Evolutionary conservation across 2,113 vertebrate species (phyloP), one percentile per base, ranked within the genome.

Genomic region (Gadus macrocephalus): DNA sequence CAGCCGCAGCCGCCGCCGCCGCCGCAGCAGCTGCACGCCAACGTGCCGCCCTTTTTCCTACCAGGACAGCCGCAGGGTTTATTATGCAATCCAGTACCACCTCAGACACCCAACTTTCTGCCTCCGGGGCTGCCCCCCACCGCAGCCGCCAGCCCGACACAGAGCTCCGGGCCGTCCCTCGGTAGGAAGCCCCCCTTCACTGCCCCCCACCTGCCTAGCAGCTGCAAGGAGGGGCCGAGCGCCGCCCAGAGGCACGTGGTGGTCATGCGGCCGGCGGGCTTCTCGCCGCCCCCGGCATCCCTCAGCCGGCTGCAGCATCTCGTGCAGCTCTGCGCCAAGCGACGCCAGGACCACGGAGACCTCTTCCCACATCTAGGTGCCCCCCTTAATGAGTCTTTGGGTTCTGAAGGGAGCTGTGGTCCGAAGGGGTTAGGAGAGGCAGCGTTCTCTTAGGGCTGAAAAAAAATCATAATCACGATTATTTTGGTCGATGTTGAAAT

Each of bases 331-430:
- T 98, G 95, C 91, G 89, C 95, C 73, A 92, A 95, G 58, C 95
- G 94, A 78, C 95, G 94, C 72, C 92, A 91, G 87, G 89, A 97
- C 84, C 92, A 98, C 17, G 91, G 93, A 75, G 96, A 98, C 75
- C 94, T 99, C 77, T 98, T 99, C 86, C 95, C 96, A 77, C 96
- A 99, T 81, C 89, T 99, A 90, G 98, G 98, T 99, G 89, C 82
- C 68, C 68, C 71, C 12, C 67, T 31, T 0, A 17, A 42, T 78
- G 72, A 58, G 55, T 22, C 62, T 49, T 49, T 49, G 42, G 8
- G 42, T 49, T 49, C 12, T 49, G 2, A 49, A 49, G 8, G 9
- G 42, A 14, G 11, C 2, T 49, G 9, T 49, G 12, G 42, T 49
- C 42, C 11, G 42, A 49, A 49, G 42, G 42, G 42, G 5, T 49